Conservation (phyloP, 2,888 invertebrate species). For the Trachelus tabidus region DNA sequence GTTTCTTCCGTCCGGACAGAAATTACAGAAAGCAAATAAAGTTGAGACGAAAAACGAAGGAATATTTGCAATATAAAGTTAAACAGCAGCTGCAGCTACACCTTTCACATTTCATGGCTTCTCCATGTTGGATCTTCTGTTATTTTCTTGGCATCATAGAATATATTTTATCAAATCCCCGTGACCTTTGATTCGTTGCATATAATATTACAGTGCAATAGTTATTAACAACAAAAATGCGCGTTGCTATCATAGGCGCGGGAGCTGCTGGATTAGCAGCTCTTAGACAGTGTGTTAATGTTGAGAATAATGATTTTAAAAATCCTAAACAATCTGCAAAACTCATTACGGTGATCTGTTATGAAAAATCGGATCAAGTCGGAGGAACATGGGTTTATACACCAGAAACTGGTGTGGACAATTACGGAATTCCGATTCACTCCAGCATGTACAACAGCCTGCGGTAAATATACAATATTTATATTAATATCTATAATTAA, state of each 20-base stretch:
- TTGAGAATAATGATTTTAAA: constrained; percentile 61
- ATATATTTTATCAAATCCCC: neutral
- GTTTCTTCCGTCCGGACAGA: neutral
- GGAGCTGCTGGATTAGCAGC: constrained; percentile 90
- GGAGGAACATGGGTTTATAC: constrained; percentile 95
- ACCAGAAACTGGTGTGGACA: constrained; percentile 79
- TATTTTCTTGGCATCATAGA: neutral
- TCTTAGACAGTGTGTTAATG: constrained; percentile 73
- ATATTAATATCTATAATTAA: neutral
- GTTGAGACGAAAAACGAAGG: neutral
- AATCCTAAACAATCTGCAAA: constrained; percentile 28
- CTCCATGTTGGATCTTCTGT: neutral
- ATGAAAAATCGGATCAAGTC: constrained; percentile 79
- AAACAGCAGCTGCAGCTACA: neutral
- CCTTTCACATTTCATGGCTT: neutral
- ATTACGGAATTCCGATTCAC: constrained; percentile 84
- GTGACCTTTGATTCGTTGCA: neutral
- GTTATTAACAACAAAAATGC: constrained; percentile 51
- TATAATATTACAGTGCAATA: neutral
- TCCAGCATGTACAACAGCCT: constrained; percentile 93
- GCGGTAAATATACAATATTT: constrained; percentile 70
- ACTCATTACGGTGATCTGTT: constrained; percentile 71
- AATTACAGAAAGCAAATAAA: neutral
- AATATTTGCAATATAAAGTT: neutral
- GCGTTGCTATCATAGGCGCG: constrained; percentile 84